A percentile compares a stretch with the other conserved stretches of the same genome.
Conservation (phyloP, 2,113 vertebrate species). For the Hystrix cristata region DNA sequence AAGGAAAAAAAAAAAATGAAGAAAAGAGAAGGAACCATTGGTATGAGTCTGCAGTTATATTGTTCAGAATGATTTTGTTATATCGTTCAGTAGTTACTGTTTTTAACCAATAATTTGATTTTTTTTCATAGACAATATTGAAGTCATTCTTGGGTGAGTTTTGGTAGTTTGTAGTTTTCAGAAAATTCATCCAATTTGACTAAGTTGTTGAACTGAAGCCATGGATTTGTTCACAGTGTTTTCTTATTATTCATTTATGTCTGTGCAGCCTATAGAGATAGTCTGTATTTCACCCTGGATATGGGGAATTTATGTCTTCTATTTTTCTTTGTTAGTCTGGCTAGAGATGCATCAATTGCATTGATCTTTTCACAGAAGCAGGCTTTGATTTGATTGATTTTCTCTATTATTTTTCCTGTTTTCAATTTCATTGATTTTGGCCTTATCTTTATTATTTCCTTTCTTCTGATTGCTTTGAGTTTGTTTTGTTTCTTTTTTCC, state of each 20-base stretch:
- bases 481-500: not conserved
- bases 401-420: slow-evolving; percentile 59
- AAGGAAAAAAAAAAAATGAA: no score
- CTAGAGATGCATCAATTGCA: slow-evolving; percentile 39
- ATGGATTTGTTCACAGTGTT: not conserved
- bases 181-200: slow-evolving; percentile 33
- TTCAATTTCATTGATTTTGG: slow-evolving; percentile 45
- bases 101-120: slow-evolving; percentile 16
- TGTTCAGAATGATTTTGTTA: slow-evolving; percentile 40
- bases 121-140: slow-evolving; percentile 15
- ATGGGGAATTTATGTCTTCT: not conserved
- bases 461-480: slow-evolving; percentile 27
- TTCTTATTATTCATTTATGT: not conserved
- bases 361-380: not conserved
- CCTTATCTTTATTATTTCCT: slow-evolving; percentile 48
- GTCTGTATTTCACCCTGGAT: slow-evolving; percentile 17
- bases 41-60: not conserved
- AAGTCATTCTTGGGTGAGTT: not conserved
- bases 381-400: slow-evolving; percentile 11
- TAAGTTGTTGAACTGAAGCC: slow-evolving; percentile 41
- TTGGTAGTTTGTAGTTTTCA: slow-evolving; percentile 32
- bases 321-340: slow-evolving; percentile 33
- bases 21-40: not conserved
- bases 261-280: not conserved
- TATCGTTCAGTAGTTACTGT: not conserved